Evolutionary conservation across 2,113 vertebrate genomes (phyloP).

Genomic region (Kryptolebias marmoratus): DNA sequence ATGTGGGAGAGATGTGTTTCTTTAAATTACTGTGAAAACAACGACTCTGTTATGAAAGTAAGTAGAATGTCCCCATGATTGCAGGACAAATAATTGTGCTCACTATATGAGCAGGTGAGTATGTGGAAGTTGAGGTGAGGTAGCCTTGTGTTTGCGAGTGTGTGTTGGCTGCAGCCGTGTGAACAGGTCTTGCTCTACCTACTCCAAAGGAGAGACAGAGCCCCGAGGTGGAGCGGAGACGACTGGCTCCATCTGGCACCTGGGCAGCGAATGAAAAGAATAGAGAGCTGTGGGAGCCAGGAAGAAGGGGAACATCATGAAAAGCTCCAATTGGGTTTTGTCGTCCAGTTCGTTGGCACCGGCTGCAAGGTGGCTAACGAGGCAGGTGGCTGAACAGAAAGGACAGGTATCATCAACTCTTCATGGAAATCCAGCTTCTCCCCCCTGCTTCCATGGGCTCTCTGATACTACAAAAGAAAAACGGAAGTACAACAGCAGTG

Average conservation of each 20-base stretch:
- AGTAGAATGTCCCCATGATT: background rate
- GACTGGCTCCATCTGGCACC: conserved; percentile 75
- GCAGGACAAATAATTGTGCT: conserved; percentile 8
- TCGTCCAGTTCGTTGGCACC: conserved; percentile 69
- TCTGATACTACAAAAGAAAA: conserved; percentile 26
- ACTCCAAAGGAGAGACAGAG: conserved; percentile 65
- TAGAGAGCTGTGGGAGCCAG: conserved; percentile 56
- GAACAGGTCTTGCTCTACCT: conserved; percentile 74
- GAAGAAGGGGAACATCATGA: conserved; percentile 69
- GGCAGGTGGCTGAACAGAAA: conserved; percentile 73
- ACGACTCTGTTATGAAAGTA: background rate
- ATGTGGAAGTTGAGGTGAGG: background rate
- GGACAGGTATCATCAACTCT: conserved; percentile 43
- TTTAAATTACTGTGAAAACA: conserved; percentile 5
- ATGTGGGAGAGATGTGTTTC: background rate
- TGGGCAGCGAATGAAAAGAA: conserved; percentile 78
- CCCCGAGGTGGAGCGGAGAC: conserved; percentile 72
- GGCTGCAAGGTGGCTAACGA: conserved; percentile 65
- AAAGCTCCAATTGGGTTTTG: conserved; percentile 69
- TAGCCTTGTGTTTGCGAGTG: conserved; percentile 3
- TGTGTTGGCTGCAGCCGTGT: conserved; percentile 22
- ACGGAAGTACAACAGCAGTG: conserved; percentile 9
- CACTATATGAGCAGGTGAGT: background rate
- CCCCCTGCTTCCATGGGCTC: conserved; percentile 1
- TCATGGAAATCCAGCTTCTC: conserved; percentile 12